Evolutionary conservation across 2,797 vertebrate genomes (phyloP).

Genomic region (Pelobates cultripes): DNA sequence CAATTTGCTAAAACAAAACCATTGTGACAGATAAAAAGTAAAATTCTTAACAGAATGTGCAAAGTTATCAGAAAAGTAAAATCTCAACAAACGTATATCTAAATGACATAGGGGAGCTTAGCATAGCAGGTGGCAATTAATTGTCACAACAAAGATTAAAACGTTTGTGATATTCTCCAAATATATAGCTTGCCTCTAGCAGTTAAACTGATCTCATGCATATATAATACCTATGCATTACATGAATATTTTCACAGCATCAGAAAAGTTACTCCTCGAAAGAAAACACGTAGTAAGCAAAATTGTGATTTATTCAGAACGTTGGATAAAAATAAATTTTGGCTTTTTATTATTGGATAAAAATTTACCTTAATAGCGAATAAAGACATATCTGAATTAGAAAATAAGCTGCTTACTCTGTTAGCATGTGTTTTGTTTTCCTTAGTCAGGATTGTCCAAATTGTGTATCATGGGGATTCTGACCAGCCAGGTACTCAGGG

Average conservation of each 20-base stretch:
- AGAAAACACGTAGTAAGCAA: neutral
- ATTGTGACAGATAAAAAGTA: too few species aligned
- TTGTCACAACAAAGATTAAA: conserved; percentile 26
- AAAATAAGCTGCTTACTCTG: neutral
- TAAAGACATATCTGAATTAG: neutral
- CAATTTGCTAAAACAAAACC: too few species aligned
- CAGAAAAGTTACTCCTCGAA: neutral
- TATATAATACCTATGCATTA: conserved; percentile 15
- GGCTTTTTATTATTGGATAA: neutral
- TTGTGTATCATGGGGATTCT: neutral
- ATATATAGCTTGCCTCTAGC: conserved; percentile 7
- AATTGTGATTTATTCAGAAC: too few species aligned
- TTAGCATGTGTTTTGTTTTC: neutral
- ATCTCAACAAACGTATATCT: neutral
- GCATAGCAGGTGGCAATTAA: conserved; percentile 2
- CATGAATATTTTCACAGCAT: conserved; percentile 20
- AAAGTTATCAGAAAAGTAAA: neutral
- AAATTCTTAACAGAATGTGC: too few species aligned
- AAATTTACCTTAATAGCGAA: neutral
- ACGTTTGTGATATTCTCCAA: conserved; percentile 1
- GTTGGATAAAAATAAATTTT: too few species aligned
- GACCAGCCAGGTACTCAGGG: neutral
- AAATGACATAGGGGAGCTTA: neutral
- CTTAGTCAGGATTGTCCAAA: neutral
- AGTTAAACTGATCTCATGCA: conserved; percentile 21